These are phyloP conservation scores for Enteromius paludinosus DNA, from an alignment of 2,797 vertebrate genomes.

Conservation along the genomic window DNA sequence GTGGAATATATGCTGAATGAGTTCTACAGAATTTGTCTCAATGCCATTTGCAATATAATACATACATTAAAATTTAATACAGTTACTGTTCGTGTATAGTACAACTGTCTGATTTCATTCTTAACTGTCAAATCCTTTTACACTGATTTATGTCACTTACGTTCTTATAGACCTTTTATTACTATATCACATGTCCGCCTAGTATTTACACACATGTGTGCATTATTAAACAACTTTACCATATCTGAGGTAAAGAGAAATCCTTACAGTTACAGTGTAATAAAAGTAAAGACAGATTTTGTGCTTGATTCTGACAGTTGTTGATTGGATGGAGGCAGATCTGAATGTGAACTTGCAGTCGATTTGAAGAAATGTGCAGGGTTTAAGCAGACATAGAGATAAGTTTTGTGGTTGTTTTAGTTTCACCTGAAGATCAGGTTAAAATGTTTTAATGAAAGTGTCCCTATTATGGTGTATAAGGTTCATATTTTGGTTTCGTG, in stretches of 20 bases:
- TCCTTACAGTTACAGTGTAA: background rate
- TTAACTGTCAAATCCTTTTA: background rate
- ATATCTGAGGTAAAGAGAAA: background rate
- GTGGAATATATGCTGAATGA: background rate
- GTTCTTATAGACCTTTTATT: background rate
- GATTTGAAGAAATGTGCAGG: background rate
- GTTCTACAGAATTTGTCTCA: background rate
- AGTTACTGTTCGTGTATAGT: conserved; percentile 19
- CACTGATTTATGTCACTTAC: background rate
- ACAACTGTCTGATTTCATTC: background rate
- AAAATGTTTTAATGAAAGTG: too few species aligned
- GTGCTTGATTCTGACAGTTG: background rate
- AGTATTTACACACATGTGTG: background rate
- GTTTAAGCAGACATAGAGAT: too few species aligned
- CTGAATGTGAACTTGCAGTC: background rate
- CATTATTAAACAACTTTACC: background rate
- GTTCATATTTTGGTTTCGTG: too few species aligned
- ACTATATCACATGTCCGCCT: background rate
- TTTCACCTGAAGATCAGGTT: too few species aligned
- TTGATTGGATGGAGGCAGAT: background rate
- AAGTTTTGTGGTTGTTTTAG: too few species aligned
- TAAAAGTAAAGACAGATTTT: background rate
- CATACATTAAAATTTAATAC: background rate
- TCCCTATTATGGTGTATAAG: too few species aligned
- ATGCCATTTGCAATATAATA: background rate